Base-by-base conservation (phyloP, 2,888 invertebrate genomes). In the Pemphredon lugubris region DNA sequence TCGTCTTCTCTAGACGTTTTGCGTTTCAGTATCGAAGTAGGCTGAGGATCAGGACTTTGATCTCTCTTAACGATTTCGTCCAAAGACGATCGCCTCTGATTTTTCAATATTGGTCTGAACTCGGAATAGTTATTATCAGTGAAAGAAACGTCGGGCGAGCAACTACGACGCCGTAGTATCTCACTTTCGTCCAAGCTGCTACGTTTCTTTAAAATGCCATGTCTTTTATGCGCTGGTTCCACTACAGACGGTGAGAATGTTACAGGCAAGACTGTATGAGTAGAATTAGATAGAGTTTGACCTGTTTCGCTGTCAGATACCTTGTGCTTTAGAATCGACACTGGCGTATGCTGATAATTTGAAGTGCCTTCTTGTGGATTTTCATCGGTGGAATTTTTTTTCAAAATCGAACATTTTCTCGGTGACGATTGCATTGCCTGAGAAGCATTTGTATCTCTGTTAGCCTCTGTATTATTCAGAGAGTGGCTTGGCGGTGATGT, bases 171-270 rank as follows among this genome's bases (percentile, higher is more conserved):
- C 44, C 94, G 90, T 73, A 93, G 91, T 55, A 94, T 94, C 88
- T 94, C 93, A 20, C 93, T 94, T 86, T 96, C 96, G 81, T 96
- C 96, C 77, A 96, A 91, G 84, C 96, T 96, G 61, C 95, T 93
- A 30, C 96, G 93, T 90, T 96, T 96, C 89, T 96, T 96, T 74
- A 96, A 91, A 85, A 96, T 96, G 45, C 96, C 96, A 88, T 95
- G 95, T 58, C 94, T 93, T 76, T 94, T 92, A 61, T 92, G 92
- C 26, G 93, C 92, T 13, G 93, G 92, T 84, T 95, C 95, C 48
- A 94, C 90, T 59, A 95, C 95, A 84, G 92, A 94, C 0, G 95
- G 94, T 5, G 95, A 95, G 90, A 95, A 95, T n/a, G 95, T 95
- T 2, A 95, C 95, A 7, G 95, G 95, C 20, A 95, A 94, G 20